Conservation (phyloP, 2,797 vertebrate genomes). For the Macropodus opercularis region DNA sequence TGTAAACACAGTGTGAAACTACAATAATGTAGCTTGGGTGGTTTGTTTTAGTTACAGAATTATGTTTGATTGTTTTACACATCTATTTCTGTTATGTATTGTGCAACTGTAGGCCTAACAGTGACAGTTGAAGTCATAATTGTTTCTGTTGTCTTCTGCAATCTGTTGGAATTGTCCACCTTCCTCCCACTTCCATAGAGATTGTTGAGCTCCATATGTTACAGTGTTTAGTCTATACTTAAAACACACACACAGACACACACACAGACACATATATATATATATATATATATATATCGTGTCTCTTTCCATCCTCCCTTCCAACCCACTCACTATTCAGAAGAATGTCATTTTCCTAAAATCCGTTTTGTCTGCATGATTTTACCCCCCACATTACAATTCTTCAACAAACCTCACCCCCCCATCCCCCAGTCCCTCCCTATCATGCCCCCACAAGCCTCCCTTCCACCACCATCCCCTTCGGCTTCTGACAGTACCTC, state of each 20-base stretch:
- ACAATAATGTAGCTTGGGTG: not conserved
- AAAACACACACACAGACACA: not conserved
- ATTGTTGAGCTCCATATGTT: slow-evolving; percentile 45
- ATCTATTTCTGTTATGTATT: slow-evolving; percentile 1
- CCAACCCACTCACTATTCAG: slow-evolving; percentile 33
- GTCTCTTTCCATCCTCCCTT: slow-evolving; percentile 4
- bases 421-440: slow-evolving; percentile 36
- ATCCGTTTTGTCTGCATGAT: slow-evolving; percentile 58
- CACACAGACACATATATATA: slow-evolving; percentile 17
- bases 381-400: slow-evolving; percentile 43
- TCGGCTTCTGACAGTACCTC: slow-evolving; percentile 77
- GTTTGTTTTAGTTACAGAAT: not conserved
- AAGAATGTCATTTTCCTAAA: slow-evolving; percentile 35
- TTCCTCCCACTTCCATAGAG: slow-evolving; percentile 23
- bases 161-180: slow-evolving; percentile 26
- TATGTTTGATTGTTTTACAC: not conserved
- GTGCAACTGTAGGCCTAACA: slow-evolving; percentile 13
- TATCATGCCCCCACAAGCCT: slow-evolving; percentile 38
- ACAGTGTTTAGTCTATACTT: slow-evolving; percentile 22
- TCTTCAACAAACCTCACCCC: slow-evolving; percentile 47
- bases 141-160: slow-evolving; percentile 22
- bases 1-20: not conserved
- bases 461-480: slow-evolving; percentile 49
- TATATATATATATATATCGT: slow-evolving; percentile 8
- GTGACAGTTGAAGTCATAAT: slow-evolving; percentile 17